A percentile compares a stretch with the other conserved stretches of the same genome.
Evolutionary conservation across 2,888 invertebrate species (phyloP).

Genomic region (Xanthostigma xanthostigma): DNA sequence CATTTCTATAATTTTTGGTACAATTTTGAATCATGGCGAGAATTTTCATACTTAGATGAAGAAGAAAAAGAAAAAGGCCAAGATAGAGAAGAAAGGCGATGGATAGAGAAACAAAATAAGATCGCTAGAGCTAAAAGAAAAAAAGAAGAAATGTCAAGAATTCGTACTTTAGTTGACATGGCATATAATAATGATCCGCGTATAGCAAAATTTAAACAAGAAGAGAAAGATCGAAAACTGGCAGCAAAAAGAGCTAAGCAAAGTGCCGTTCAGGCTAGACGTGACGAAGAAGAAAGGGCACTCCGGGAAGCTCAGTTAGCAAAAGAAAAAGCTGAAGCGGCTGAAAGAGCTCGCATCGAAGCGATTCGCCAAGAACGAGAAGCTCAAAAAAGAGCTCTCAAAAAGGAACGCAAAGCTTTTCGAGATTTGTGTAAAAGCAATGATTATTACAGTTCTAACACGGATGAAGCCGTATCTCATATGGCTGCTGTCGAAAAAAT

Average conservation of each 20-base stretch:
- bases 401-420: constrained; percentile 72
- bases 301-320: constrained; percentile 56
- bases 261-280: constrained; percentile 66
- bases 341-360: constrained; percentile 68
- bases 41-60: constrained; percentile 96
- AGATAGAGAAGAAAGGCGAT: constrained; percentile 88
- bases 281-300: constrained; percentile 69
- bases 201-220: constrained; percentile 81
- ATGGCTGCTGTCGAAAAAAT: constrained; percentile 89
- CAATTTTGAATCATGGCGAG: constrained; percentile 97
- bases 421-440: constrained; percentile 66
- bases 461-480: constrained; percentile 58
- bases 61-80: constrained; percentile 97
- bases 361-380: constrained; percentile 75
- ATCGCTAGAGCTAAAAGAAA: constrained; percentile 80
- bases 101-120: constrained; percentile 98
- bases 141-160: constrained; percentile 91
- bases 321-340: constrained; percentile 64
- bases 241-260: constrained; percentile 80
- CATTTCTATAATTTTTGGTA: constrained; percentile 97
- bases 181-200: constrained; percentile 91
- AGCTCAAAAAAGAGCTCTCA: constrained; percentile 66
- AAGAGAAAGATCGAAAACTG: constrained; percentile 80
- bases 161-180: constrained; percentile 81
- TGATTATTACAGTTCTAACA: constrained; percentile 61